Conservation (phyloP, 1,140 invertebrate genomes). For the Centruroides vittatus region DNA sequence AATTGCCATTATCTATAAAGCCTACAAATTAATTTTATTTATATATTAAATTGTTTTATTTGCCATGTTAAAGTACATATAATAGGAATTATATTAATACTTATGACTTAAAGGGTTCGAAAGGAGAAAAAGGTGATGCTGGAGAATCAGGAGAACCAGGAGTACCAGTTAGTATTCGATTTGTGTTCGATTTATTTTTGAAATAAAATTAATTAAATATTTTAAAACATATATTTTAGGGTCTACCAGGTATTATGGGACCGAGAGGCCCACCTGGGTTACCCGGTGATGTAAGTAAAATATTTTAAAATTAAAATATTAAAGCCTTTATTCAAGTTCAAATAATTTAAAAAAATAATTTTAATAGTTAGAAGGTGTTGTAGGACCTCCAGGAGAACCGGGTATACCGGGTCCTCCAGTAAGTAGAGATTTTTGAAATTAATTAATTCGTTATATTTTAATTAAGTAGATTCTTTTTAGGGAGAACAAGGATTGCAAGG, state of each 20-base stretch:
- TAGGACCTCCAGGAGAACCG: constrained; percentile 21
- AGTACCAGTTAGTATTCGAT: constrained; percentile 4
- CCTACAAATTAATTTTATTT: background rate
- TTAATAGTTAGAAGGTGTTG: constrained; percentile 14
- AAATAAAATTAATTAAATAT: background rate
- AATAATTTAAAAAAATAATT: background rate
- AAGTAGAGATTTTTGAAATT: background rate
- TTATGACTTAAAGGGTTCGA: constrained; percentile 6
- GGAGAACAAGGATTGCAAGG: constrained; percentile 37
- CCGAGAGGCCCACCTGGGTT: constrained; percentile 4
- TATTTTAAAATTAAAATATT: background rate
- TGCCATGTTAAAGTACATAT: background rate
- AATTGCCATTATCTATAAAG: background rate
- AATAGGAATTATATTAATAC: background rate
- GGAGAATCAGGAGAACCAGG: constrained; percentile 8
- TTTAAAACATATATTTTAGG: background rate
- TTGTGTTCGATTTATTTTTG: background rate
- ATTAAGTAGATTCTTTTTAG: constrained; percentile 12
- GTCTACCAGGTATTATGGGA: constrained; percentile 5
- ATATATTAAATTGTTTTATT: background rate
- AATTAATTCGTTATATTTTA: background rate
- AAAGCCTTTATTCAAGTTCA: background rate
- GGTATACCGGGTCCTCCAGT: constrained; percentile 27
- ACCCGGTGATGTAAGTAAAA: constrained; percentile 4
- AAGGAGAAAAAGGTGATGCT: constrained; percentile 17